Evolutionary conservation across 1,140 invertebrate genomes (phyloP).

Genomic region (Pinna nobilis): DNA sequence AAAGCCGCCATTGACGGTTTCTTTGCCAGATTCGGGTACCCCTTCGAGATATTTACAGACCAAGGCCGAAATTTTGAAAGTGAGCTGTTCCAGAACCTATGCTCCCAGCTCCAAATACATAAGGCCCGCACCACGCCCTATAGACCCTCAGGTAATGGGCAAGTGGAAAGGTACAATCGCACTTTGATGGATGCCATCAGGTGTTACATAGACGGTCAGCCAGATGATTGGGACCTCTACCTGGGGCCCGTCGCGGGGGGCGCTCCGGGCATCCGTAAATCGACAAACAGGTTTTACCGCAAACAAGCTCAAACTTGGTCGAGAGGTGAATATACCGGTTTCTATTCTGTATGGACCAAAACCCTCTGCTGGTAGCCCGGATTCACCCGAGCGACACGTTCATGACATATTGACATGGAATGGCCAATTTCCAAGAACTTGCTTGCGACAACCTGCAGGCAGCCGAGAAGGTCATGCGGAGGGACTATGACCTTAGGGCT

Average conservation of each 20-base stretch:
- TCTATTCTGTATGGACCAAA: constrained; percentile 6
- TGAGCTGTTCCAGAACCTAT: constrained; percentile 21
- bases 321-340: background rate
- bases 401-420: too few relatives aligned
- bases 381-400: too few relatives aligned
- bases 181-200: constrained; percentile 21
- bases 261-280: background rate
- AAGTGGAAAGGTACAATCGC: constrained; percentile 31
- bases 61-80: constrained; percentile 37
- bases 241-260: background rate
- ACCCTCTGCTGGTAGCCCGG: background rate
- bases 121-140: constrained; percentile 31
- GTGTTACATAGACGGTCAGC: constrained; percentile 5
- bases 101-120: constrained; percentile 27
- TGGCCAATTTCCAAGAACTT: too few relatives aligned
- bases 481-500: too few relatives aligned
- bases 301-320: constrained; percentile 1
- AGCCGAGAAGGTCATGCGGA: too few relatives aligned
- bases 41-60: constrained; percentile 30
- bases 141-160: constrained; percentile 33
- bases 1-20: constrained; percentile 11
- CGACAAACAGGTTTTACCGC: constrained; percentile 9
- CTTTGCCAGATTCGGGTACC: constrained; percentile 26
- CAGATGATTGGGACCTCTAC: background rate
- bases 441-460: too few relatives aligned